Conservation (phyloP, 2,797 vertebrate species). For the Paguma larvata region DNA sequence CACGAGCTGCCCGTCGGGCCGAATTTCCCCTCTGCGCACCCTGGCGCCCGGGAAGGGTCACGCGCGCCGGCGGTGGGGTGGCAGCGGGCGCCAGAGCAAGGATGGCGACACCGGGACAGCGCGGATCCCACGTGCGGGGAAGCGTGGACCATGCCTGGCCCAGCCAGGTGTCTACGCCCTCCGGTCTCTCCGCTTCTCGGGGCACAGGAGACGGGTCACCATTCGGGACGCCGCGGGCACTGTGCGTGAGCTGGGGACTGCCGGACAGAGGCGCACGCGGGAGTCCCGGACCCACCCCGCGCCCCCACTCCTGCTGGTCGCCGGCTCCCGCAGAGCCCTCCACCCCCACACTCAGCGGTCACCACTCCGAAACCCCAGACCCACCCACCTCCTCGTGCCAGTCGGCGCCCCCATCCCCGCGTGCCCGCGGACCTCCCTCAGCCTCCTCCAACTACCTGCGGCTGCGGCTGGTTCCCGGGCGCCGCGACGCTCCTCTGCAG, state of each 20-base stretch:
- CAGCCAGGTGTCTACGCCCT: not conserved
- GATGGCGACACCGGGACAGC: not conserved
- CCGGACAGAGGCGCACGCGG: not conserved
- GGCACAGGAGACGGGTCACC: not conserved
- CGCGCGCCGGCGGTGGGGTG: not conserved
- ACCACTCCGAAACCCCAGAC: not conserved
- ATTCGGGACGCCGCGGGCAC: not conserved
- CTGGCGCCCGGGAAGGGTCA: not conserved
- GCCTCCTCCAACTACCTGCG: slow-evolving; percentile 62
- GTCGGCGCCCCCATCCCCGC: not conserved
- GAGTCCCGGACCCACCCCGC: rapidly evolving
- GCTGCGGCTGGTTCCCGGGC: slow-evolving; percentile 74
- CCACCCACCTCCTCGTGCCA: not conserved
- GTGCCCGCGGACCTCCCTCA: not conserved
- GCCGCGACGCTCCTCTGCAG: slow-evolving; percentile 79
- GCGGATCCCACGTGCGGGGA: slow-evolving; percentile 45
- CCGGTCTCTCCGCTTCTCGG: not conserved
- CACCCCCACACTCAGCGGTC: not conserved
- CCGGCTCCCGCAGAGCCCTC: not conserved
- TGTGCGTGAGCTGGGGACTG: not conserved
- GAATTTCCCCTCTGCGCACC: not conserved
- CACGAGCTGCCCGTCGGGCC: not conserved
- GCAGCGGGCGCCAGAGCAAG: not conserved
- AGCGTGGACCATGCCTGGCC: not conserved
- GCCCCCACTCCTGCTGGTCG: rapidly evolving